Percentiles rank a stretch among this genome's conserved stretches.
These are phyloP conservation scores for Agriopis leucophaearia DNA, from an alignment of 2,888 invertebrate species.

Conservation along the genomic window DNA sequence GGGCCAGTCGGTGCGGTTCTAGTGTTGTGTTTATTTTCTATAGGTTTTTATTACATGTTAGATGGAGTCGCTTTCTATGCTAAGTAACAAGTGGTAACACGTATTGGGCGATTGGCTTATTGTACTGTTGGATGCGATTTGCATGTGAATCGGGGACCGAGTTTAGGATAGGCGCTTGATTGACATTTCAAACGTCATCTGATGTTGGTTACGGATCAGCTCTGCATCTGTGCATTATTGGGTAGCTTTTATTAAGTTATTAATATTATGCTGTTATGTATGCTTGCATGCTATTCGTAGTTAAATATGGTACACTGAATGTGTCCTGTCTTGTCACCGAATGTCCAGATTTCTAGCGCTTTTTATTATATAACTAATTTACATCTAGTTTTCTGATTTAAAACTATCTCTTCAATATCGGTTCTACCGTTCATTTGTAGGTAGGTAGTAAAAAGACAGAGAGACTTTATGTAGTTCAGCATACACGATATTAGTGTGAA, in stretches of 20 bases:
- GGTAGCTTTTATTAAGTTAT: constrained; percentile 17
- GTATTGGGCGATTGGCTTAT: constrained; percentile 58
- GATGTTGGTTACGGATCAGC: constrained; percentile 30
- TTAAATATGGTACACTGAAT: no score
- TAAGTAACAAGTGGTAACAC: constrained; percentile 67
- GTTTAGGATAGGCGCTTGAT: constrained; percentile 54
- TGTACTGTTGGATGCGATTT: constrained; percentile 61
- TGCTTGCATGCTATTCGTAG: no score
- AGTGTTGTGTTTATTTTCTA: constrained; percentile 68
- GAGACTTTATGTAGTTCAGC: no score
- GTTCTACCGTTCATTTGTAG: no score
- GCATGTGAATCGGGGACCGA: constrained; percentile 60
- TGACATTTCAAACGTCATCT: constrained; percentile 58
- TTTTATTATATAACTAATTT: no score
- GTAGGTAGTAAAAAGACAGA: no score
- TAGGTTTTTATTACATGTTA: constrained; percentile 65
- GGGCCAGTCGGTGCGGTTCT: constrained; percentile 59
- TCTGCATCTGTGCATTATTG: constrained; percentile 26
- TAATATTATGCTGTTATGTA: neutral
- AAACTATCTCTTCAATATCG: no score
- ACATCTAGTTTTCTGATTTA: no score
- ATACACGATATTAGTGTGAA: no score
- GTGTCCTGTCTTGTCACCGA: no score
- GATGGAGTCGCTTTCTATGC: constrained; percentile 71
- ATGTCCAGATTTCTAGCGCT: no score